Evolutionary conservation across 2,888 invertebrate genomes (phyloP).

Genomic region (Sturmia bella): DNA sequence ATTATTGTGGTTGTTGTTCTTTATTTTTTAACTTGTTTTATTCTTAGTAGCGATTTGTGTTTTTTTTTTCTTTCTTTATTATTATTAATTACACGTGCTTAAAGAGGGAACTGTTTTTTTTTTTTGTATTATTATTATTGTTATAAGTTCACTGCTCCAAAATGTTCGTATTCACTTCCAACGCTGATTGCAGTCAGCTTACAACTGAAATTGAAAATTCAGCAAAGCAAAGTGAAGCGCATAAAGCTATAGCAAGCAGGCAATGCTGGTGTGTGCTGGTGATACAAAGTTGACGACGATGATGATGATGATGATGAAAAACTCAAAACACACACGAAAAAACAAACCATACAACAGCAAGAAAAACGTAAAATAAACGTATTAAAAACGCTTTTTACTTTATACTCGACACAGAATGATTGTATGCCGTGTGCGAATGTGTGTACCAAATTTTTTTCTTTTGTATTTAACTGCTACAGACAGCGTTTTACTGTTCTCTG

Average conservation of each 20-base stretch:
- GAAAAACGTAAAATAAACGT: constrained; percentile 58
- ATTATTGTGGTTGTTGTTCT: constrained; percentile 7
- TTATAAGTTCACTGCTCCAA: constrained; percentile 21
- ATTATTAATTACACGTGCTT: constrained; percentile 54
- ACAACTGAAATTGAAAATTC: constrained; percentile 81
- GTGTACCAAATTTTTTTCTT: constrained; percentile 46
- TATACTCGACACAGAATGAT: constrained; percentile 49
- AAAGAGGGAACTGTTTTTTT: constrained; percentile 28
- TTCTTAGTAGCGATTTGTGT: no score
- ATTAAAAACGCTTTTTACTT: constrained; percentile 68
- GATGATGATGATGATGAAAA: constrained; percentile 64
- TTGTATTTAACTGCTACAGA: constrained; percentile 59
- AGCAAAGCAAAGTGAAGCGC: constrained; percentile 80
- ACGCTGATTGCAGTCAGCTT: constrained; percentile 81
- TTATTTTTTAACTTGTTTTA: constrained; percentile 25
- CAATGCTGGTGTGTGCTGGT: constrained; percentile 62
- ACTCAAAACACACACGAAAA: constrained; percentile 67
- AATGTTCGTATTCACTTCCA: constrained; percentile 73
- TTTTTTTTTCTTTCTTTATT: constrained; percentile 8
- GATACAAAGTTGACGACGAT: constrained; percentile 58
- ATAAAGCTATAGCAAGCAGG: constrained; percentile 67
- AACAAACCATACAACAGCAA: constrained; percentile 50
- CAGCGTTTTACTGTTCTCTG: constrained; percentile 64
- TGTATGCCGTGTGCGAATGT: constrained; percentile 49
- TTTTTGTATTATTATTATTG: no score